phyloP scores from a whole-genome alignment of 2,797 vertebrate genomes.

The Scarus forsteni region DNA sequence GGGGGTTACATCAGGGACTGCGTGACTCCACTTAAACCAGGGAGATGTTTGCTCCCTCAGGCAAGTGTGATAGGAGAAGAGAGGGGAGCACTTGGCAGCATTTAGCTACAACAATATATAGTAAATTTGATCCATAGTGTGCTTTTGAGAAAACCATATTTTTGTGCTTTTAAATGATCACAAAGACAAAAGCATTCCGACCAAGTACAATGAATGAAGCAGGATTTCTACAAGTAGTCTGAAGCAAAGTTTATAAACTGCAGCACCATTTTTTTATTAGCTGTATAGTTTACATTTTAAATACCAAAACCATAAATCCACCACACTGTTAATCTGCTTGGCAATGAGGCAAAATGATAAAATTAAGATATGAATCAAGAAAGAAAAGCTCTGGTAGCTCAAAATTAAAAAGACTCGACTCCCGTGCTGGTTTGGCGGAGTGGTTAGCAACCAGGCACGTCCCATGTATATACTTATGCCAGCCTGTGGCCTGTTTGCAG shows the following conservation, averaged over 20 bases:
- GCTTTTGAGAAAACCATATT: background rate
- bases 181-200: conserved; percentile 22
- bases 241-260: background rate
- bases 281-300: conserved; percentile 1
- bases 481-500: too few species aligned
- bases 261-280: background rate
- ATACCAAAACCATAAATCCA: background rate
- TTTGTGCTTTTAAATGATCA: conserved; percentile 9
- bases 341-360: background rate
- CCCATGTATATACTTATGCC: too few species aligned
- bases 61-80: background rate
- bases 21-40: conserved; percentile 1
- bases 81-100: background rate
- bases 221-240: background rate
- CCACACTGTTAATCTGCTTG: background rate
- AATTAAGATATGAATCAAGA: too few species aligned
- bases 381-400: too few species aligned
- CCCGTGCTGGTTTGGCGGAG: too few species aligned
- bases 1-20: conserved; percentile 45
- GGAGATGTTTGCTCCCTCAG: conserved; percentile 5
- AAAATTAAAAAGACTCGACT: too few species aligned
- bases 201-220: background rate
- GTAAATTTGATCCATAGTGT: conserved; percentile 11
- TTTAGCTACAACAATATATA: conserved; percentile 3
- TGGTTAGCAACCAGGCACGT: too few species aligned